Base-by-base conservation (phyloP, 2,888 invertebrate genomes). In the Lissocephala sabroskyi region DNA sequence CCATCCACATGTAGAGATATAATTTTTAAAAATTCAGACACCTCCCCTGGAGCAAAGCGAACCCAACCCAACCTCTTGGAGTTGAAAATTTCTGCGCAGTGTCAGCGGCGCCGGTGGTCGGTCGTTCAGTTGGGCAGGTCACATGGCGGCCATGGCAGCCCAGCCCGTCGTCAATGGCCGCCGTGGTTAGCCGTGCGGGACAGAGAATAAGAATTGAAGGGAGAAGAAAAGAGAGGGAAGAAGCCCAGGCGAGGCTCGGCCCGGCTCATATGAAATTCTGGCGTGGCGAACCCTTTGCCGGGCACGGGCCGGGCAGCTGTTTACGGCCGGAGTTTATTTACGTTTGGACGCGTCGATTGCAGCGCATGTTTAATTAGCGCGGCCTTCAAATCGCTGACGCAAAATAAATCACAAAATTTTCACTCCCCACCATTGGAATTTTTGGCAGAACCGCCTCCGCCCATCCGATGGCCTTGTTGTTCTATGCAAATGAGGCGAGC, bases 101-200 rank as follows among this genome's bases (percentile, higher is more conserved):
- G 23, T 47, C 37, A 32, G n/a, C 35, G 14, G 23, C 36, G 18
- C 45, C 41, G 53, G 43, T 46, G 52, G 51, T n/a, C n/a, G n/a
- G n/a, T 40, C 23, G 32, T 4, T 33, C 13, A 11, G 17, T 16
- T 10, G 9, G 35, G 45, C 46, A 3, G 14, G 37, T 35, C n/a
- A 32, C 45, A 53, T 63, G 63, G 58, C 42, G 48, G 66, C 53
- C 60, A 16, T 35, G 36, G 36, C 10, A 28, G n/a, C n/a, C n/a
- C n/a, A n/a, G n/a, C n/a, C n/a, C 1, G 1, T 50, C 45, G 58
- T 68, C 78, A 70, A 70, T 70, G 70, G 70, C 70, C 66, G 70
- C 51, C 75, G 46, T 49, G 13, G 23, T 23, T 23, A 23, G 40
- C 33, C 39, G 9, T 19, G 41, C 28, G 14, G 13, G 56, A 35